Evolutionary conservation across 2,888 invertebrate genomes (phyloP).

Genomic region (Sisyra terminalis): DNA sequence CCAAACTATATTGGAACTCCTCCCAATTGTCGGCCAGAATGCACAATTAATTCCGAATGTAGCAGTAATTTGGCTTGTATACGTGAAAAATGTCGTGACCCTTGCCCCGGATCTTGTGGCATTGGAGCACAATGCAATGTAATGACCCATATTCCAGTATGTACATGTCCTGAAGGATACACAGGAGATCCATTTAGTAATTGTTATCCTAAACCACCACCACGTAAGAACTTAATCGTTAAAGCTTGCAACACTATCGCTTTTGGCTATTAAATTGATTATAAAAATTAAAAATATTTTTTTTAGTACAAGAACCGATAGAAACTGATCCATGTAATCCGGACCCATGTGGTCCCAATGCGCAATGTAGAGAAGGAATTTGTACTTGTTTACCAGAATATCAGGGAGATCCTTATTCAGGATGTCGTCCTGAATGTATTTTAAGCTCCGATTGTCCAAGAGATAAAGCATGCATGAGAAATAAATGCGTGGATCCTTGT

Average conservation of each 20-base stretch:
- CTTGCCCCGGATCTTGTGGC: conserved; percentile 54
- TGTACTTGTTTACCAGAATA: conserved; percentile 41
- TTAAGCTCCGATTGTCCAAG: conserved; percentile 48
- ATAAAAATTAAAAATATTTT: background rate
- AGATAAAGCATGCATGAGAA: conserved; percentile 46
- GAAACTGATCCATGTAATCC: conserved; percentile 25
- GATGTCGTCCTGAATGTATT: conserved; percentile 45
- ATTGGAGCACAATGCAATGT: conserved; percentile 37
- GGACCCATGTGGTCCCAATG: conserved; percentile 48
- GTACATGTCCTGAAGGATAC: conserved; percentile 38
- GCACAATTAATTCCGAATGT: conserved; percentile 49
- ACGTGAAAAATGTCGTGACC: conserved; percentile 45
- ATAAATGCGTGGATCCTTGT: conserved; percentile 46
- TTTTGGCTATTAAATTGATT: conserved; percentile 7
- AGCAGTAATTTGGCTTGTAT: conserved; percentile 45
- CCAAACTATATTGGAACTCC: conserved; percentile 43
- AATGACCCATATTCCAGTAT: conserved; percentile 43
- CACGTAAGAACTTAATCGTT: conserved; percentile 20
- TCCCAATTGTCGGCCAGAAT: conserved; percentile 51
- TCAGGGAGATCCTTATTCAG: conserved; percentile 45
- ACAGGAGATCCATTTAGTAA: conserved; percentile 43
- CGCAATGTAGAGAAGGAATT: conserved; percentile 38
- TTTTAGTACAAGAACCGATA: background rate
- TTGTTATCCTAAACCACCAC: conserved; percentile 24
- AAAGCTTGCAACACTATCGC: conserved; percentile 34